Conservation (phyloP, 2,888 invertebrate species). For the Drosophila aldrichi region DNA sequence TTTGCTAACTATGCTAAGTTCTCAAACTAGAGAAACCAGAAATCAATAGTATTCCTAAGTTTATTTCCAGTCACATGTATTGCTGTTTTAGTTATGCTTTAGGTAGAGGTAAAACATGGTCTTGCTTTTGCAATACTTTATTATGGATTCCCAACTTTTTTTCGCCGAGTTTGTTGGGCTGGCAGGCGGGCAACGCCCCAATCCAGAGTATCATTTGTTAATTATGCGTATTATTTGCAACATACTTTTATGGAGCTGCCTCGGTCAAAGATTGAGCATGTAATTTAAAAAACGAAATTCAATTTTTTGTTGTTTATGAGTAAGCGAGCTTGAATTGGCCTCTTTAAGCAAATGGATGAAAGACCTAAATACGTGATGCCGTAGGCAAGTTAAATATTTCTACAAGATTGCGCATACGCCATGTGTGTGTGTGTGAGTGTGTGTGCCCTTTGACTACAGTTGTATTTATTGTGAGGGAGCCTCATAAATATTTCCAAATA, state of each 20-base stretch:
- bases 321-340: slow-evolving; percentile 33
- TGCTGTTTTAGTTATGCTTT: neutral
- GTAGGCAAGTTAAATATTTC: slow-evolving; percentile 36
- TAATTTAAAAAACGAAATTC: slow-evolving; percentile 49
- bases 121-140: slow-evolving; percentile 26
- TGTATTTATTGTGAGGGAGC: slow-evolving; percentile 31
- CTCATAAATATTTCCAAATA: slow-evolving; percentile 44
- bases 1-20: neutral
- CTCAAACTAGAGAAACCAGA: neutral
- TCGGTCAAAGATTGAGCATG: slow-evolving; percentile 49
- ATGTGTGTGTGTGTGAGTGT: slow-evolving; percentile 14
- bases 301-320: neutral
- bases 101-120: slow-evolving; percentile 25
- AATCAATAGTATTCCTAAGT: neutral
- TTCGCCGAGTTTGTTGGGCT: slow-evolving; percentile 20
- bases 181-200: slow-evolving; percentile 37
- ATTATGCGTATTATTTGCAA: slow-evolving; percentile 71
- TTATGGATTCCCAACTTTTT: slow-evolving; percentile 18
- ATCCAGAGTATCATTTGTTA: slow-evolving; percentile 59
- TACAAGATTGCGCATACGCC: slow-evolving; percentile 51
- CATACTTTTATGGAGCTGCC: slow-evolving; percentile 22
- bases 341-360: slow-evolving; percentile 42
- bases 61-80: neutral
- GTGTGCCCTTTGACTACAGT: slow-evolving; percentile 40
- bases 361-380: slow-evolving; percentile 41